phyloP scores from a whole-genome alignment of 2,888 invertebrate species.

The Tupiocoris notatus region DNA sequence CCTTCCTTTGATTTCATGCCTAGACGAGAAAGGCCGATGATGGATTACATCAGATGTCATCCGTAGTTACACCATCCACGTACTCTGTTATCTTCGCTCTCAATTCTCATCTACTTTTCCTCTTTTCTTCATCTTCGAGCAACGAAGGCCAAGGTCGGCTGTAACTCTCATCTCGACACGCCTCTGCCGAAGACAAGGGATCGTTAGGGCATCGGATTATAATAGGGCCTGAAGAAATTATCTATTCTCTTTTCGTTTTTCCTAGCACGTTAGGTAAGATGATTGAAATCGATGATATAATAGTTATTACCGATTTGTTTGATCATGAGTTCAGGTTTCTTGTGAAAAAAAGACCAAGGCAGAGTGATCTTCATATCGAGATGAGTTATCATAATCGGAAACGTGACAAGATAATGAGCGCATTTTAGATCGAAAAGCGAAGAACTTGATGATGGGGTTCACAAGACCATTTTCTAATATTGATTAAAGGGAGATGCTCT shows the following conservation, averaged over 20 bases:
- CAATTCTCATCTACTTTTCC: not conserved
- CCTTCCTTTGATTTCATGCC: not conserved
- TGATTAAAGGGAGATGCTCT: too few species aligned
- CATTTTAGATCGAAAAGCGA: too few species aligned
- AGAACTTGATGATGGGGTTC: too few species aligned
- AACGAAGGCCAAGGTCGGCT: not conserved
- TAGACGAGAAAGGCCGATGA: not conserved
- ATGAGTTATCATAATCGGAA: too few species aligned
- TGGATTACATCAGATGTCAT: not conserved
- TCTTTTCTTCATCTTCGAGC: not conserved
- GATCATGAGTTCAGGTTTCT: too few species aligned
- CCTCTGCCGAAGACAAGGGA: not conserved
- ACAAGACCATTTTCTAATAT: too few species aligned
- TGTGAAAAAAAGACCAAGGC: too few species aligned
- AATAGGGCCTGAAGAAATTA: not conserved
- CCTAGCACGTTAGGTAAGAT: not conserved
- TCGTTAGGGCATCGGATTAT: not conserved
- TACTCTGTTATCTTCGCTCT: not conserved
- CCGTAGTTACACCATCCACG: not conserved
- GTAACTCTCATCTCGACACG: not conserved
- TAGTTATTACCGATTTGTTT: not conserved
- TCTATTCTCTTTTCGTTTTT: not conserved
- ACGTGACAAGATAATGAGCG: too few species aligned
- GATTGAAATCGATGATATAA: not conserved
- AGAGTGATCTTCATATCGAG: too few species aligned